These are phyloP conservation scores for Pardosa pseudoannulata DNA, from an alignment of 2,888 invertebrate genomes.

Conservation along the genomic window DNA sequence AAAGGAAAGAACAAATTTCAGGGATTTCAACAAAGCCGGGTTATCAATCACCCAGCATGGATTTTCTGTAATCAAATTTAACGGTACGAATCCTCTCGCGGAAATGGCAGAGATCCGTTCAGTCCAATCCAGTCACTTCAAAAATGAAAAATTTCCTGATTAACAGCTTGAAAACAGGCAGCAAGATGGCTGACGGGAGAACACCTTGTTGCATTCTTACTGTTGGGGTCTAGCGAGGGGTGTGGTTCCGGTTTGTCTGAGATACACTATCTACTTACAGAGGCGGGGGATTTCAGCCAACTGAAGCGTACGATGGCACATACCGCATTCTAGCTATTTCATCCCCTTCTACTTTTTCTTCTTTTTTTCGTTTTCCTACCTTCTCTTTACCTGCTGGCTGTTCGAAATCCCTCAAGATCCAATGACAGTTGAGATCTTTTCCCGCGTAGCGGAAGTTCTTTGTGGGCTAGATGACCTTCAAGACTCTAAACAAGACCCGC, in stretches of 20 bases:
- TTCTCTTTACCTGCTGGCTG: background rate
- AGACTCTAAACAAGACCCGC: conserved; percentile 16
- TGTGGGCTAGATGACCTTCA: conserved; percentile 38
- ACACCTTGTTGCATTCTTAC: conserved; percentile 24
- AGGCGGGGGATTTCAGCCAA: conserved; percentile 3
- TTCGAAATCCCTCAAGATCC: conserved; percentile 14
- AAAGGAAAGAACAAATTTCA: too few relatives aligned
- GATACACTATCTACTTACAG: background rate
- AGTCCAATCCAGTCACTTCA: too few relatives aligned
- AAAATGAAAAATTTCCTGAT: too few relatives aligned
- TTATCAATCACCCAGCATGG: too few relatives aligned
- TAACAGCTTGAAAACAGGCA: too few relatives aligned
- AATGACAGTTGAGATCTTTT: conserved; percentile 22
- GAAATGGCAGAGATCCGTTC: too few relatives aligned
- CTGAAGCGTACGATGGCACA: conserved; percentile 13
- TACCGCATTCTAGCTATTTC: background rate
- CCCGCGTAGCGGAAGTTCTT: conserved; percentile 38
- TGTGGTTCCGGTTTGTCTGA: conserved; percentile 25
- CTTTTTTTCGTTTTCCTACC: background rate
- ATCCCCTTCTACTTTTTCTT: background rate
- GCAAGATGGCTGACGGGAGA: conserved; percentile 9
- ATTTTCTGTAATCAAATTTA: too few relatives aligned
- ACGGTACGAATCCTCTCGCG: too few relatives aligned
- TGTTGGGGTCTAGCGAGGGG: conserved; percentile 16
- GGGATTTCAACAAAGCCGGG: too few relatives aligned